Conservation (phyloP, 2,113 vertebrate genomes). For the Ammospiza nelsoni region DNA sequence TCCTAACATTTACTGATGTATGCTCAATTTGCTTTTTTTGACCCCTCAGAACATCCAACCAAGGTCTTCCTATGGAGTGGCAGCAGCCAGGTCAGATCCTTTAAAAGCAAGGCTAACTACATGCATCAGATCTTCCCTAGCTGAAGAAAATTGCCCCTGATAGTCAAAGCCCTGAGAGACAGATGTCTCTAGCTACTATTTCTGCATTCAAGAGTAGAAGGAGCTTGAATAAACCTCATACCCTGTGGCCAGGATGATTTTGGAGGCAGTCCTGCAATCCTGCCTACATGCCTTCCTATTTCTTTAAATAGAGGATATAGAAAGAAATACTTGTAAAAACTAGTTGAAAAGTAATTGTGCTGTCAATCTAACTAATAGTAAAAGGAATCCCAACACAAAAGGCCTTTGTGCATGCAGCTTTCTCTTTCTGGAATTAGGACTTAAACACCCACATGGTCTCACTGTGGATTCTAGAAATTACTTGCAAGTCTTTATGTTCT, state of each 20-base stretch:
- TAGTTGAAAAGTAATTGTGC: background rate
- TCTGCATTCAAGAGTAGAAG: background rate
- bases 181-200: background rate
- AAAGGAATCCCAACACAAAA: background rate
- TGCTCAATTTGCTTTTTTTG: background rate
- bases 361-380: background rate
- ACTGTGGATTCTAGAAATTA: background rate
- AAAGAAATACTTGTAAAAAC: background rate
- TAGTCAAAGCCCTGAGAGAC: background rate
- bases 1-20: background rate
- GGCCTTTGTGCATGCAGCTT: background rate
- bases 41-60: background rate
- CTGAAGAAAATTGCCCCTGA: background rate
- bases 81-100: background rate
- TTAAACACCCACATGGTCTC: fast-evolving
- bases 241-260: background rate
- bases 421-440: background rate
- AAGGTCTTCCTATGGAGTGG: background rate
- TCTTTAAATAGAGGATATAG: background rate
- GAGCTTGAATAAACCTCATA: background rate
- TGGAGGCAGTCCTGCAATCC: background rate
- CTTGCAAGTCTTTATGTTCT: background rate
- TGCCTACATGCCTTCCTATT: background rate
- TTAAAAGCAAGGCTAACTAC: background rate
- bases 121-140: background rate